Evolutionary conservation across 2,113 vertebrate genomes (phyloP).

Genomic region (Dromaius novaehollandiae): DNA sequence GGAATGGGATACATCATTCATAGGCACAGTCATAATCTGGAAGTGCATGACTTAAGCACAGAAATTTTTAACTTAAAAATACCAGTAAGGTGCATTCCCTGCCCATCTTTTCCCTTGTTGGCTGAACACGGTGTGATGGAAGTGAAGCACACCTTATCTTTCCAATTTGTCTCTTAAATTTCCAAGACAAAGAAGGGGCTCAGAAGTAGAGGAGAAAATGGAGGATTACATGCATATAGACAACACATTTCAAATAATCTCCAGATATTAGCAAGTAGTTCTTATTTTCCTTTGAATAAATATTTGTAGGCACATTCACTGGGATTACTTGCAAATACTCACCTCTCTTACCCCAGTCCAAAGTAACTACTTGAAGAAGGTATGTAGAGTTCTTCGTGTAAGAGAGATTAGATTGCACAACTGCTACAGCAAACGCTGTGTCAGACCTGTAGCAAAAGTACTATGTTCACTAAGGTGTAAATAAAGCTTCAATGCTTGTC

Average conservation of each 20-base stretch:
- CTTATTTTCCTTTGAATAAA: not conserved
- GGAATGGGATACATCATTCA: not conserved
- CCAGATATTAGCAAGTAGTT: not conserved
- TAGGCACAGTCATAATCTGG: not conserved
- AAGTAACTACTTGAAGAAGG: not conserved
- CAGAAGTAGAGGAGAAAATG: not conserved
- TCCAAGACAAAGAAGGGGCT: not conserved
- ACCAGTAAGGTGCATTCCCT: not conserved
- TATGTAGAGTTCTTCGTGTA: rapidly evolving
- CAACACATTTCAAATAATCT: not conserved
- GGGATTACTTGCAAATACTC: not conserved
- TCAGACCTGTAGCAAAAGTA: not conserved
- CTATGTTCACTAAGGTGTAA: not conserved
- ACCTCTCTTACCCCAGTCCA: not conserved
- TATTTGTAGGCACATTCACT: not conserved
- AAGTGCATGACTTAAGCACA: not conserved
- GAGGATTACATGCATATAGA: not conserved
- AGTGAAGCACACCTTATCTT: not conserved
- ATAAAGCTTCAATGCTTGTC: not conserved
- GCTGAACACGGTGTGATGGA: not conserved
- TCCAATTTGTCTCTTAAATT: not conserved
- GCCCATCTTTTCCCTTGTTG: not conserved
- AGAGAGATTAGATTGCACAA: not conserved
- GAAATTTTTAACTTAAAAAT: not conserved
- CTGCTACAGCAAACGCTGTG: not conserved